Conservation (phyloP, 2,113 vertebrate species). For the Peucedramus taeniatus region DNA sequence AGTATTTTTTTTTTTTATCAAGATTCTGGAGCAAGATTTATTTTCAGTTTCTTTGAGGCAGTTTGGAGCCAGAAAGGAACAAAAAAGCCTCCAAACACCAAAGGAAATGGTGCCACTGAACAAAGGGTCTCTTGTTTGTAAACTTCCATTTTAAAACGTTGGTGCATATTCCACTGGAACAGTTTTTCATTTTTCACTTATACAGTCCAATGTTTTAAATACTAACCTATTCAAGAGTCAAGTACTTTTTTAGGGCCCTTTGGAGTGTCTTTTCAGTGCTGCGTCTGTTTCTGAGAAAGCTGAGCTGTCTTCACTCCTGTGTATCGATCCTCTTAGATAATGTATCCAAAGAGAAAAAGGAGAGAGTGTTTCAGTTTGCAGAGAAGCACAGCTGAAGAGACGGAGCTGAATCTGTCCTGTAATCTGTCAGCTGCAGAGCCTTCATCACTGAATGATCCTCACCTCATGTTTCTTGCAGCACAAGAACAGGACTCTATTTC, state of each 20-base stretch:
- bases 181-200: slow-evolving; percentile 5
- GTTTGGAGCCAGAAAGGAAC: slow-evolving; percentile 32
- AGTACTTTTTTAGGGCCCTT: neutral
- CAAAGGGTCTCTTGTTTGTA: slow-evolving; percentile 39
- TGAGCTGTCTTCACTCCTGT: neutral
- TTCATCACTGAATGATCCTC: slow-evolving; percentile 3
- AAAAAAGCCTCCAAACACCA: slow-evolving; percentile 1
- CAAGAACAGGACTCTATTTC: neutral
- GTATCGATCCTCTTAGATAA: neutral
- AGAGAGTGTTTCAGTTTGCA: neutral
- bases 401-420: neutral
- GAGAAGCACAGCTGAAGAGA: neutral
- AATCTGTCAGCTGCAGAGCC: neutral
- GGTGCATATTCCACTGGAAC: neutral
- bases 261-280: neutral
- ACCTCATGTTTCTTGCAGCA: slow-evolving; percentile 28
- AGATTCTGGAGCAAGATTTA: neutral
- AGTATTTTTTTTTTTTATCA: neutral
- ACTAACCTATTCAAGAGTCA: neutral
- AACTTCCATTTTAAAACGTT: slow-evolving; percentile 14
- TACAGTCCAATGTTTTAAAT: neutral
- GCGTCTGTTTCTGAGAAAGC: neutral
- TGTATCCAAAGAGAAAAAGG: neutral
- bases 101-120: neutral
- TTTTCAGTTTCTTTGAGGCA: neutral